Base-by-base conservation (phyloP, 2,888 invertebrate genomes). In the Agrochola circellaris region DNA sequence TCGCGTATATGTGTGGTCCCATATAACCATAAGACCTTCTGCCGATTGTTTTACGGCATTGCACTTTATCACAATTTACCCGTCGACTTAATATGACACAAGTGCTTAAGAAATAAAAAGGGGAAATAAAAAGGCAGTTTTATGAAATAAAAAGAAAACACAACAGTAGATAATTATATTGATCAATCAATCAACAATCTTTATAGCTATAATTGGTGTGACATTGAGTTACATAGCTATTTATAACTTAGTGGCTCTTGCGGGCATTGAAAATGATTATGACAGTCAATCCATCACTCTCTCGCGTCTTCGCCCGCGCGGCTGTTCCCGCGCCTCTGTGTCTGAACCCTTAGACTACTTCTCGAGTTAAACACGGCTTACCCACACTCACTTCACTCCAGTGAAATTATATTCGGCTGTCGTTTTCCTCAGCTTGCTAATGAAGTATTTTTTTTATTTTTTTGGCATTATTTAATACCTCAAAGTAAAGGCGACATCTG, bases 331-430 rank as follows among this genome's bases (percentile, higher is more conserved):
- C 34, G 23, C 34, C 11, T 60, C 20, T 60, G 34, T 72, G 62
- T 20, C 26, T 56, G 7, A 17, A 30, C 65, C 83, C 79, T 74
- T 79, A 73, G 70, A 58, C 75, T 82, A 61, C 71, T 70, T 83
- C 84, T 83, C 84, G 75, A 84, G 86, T 87, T 88, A 88, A 86
- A 86, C 73, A 84, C 86, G 84, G 78, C 88, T 88, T 88, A 88
- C 87, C 88, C 84, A 87, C 88, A 88, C 88, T 77, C 87, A 80
- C 75, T 86, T 82, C 84, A 82, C 87, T 84, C 70, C 84, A 79
- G 68, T 70, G 34, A 70, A 84, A 84, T 84, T 84, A 84, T 86
- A 86, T 84, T 84, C 73, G 79, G 75, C 83, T 64, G 86, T 73
- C 86, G 86, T 86, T 86, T 79, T 71, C 15, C 79, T 86, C 69